phyloP scores from a whole-genome alignment of 2,113 vertebrate species.

The Crypturellus undulatus region DNA sequence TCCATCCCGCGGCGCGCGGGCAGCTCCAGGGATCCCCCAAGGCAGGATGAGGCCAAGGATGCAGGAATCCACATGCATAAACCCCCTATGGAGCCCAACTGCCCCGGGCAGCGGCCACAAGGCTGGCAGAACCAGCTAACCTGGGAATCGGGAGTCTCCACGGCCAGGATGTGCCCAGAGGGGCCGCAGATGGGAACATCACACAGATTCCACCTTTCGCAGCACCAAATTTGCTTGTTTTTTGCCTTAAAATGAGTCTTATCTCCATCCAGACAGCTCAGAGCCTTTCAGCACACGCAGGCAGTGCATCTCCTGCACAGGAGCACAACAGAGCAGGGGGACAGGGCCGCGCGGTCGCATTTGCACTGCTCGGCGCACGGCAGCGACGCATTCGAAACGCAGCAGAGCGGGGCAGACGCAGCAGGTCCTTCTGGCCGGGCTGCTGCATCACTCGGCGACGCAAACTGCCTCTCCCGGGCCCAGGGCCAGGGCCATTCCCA shows the following conservation, averaged over 20 bases:
- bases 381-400: neutral
- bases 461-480: neutral
- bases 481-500: neutral
- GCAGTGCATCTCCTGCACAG: fast-evolving
- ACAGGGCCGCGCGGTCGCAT: neutral
- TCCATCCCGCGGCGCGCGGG: neutral
- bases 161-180: neutral
- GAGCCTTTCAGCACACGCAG: neutral
- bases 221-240: conserved; percentile 30
- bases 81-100: fast-evolving
- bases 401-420: no score
- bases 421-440: neutral
- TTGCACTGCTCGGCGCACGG: fast-evolving
- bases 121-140: neutral
- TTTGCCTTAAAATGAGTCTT: neutral
- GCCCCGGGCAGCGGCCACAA: fast-evolving
- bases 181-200: neutral
- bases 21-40: fast-evolving
- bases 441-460: neutral
- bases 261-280: neutral
- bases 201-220: neutral
- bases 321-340: neutral
- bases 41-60: fast-evolving
- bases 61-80: fast-evolving
- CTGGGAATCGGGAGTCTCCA: neutral